A percentile compares a stretch with the other conserved stretches of the same genome.
Conservation (phyloP, 2,888 invertebrate genomes). For the Caenorhabditis japonica region DNA sequence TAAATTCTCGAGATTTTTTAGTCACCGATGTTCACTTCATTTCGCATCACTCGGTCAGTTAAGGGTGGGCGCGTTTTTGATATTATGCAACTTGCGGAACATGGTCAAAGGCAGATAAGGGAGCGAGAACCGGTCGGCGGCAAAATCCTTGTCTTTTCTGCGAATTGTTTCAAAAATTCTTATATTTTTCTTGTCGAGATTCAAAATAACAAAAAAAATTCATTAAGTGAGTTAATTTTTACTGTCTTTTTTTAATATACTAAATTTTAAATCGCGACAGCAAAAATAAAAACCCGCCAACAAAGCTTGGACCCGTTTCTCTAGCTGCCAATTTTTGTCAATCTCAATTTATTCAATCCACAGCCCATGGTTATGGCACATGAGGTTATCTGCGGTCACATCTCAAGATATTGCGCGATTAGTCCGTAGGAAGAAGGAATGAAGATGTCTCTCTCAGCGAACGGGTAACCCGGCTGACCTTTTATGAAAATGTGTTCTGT, state of each 20-base stretch:
- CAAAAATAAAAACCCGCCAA: too few species aligned
- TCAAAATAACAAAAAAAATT: neutral
- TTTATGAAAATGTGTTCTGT: conserved; percentile 44
- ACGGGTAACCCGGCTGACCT: conserved; percentile 33
- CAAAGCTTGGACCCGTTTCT: too few species aligned
- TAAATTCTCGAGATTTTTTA: conserved; percentile 18
- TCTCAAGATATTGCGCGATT: conserved; percentile 46
- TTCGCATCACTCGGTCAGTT: conserved; percentile 31
- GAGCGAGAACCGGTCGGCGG: conserved; percentile 25
- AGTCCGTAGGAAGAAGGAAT: conserved; percentile 24
- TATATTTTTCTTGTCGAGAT: conserved; percentile 10
- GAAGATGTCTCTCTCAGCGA: conserved; percentile 33
- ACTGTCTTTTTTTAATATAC: too few species aligned
- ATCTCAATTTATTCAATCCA: conserved; percentile 20
- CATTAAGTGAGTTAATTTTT: too few species aligned
- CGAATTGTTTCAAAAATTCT: conserved; percentile 26
- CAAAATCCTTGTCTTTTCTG: conserved; percentile 20
- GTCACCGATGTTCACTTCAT: conserved; percentile 40
- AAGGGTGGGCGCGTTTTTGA: conserved; percentile 20
- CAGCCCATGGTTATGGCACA: conserved; percentile 36
- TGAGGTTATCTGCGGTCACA: conserved; percentile 51
- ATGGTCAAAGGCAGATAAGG: conserved; percentile 29
- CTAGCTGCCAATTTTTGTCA: too few species aligned
- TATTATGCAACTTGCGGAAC: conserved; percentile 53
- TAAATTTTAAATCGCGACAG: too few species aligned